Evolutionary conservation across 2,888 invertebrate genomes (phyloP).

Genomic region (Leptarthrus brevirostris): DNA sequence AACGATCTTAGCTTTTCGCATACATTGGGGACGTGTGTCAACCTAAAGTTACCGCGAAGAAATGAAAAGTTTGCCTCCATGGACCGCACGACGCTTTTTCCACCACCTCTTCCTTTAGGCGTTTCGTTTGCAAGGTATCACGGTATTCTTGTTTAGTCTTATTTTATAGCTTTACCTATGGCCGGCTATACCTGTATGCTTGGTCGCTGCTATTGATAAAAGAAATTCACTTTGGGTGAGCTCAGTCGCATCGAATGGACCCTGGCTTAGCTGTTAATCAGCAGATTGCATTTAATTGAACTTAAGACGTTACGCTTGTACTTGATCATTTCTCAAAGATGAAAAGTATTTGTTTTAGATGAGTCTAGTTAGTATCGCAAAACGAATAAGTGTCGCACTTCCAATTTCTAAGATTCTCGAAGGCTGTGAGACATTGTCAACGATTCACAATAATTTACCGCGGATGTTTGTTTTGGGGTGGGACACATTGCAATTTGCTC

Average conservation of each 20-base stretch:
- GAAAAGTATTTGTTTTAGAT: neutral
- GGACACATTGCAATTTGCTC: neutral
- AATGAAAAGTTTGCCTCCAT: constrained; percentile 68
- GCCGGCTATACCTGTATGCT: neutral
- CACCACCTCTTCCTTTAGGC: constrained; percentile 40
- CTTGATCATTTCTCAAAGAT: too few relatives aligned
- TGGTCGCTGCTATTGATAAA: neutral
- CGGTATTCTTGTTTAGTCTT: neutral
- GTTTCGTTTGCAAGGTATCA: neutral
- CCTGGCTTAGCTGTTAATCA: neutral
- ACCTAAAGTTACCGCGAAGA: constrained; percentile 64
- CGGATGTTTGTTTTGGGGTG: neutral
- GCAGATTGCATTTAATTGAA: neutral
- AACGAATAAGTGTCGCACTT: neutral
- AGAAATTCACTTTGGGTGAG: constrained; percentile 6
- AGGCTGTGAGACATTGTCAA: neutral
- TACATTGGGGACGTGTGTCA: constrained; percentile 52
- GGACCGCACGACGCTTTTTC: constrained; percentile 59
- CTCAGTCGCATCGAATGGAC: neutral
- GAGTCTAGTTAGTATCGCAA: neutral
- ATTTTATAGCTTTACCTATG: neutral
- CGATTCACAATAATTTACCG: neutral
- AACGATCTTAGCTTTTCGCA: constrained; percentile 42
- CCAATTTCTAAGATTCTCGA: neutral
- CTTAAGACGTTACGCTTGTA: too few relatives aligned